Percentiles rank a stretch among this genome's conserved stretches.
These are phyloP conservation scores for Octopus sinensis DNA, from an alignment of 1,140 invertebrate genomes.

Conservation along the genomic window DNA sequence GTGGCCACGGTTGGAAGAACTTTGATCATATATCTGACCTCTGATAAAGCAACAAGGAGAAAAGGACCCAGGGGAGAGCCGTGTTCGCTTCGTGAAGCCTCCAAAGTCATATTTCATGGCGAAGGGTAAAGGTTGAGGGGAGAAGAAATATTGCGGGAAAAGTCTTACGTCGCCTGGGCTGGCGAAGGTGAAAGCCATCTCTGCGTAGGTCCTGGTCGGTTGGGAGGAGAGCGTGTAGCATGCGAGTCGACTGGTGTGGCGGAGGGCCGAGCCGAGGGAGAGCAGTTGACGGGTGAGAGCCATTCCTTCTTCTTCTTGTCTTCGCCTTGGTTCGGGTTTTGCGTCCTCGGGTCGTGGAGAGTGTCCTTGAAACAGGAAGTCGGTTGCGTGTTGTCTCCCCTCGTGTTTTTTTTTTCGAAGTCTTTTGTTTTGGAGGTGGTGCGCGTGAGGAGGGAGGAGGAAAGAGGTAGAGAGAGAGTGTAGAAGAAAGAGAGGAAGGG, in stretches of 20 bases:
- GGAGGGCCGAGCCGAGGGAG: conserved; percentile 24
- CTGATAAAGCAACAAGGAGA: too few relatives aligned
- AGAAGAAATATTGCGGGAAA: too few relatives aligned
- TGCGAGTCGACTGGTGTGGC: conserved; percentile 32
- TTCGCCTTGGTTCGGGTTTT: neutral
- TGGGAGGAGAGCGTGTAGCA: conserved; percentile 12
- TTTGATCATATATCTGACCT: too few relatives aligned
- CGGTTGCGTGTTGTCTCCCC: neutral
- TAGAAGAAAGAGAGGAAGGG: too few relatives aligned
- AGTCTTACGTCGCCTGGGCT: conserved; percentile 43
- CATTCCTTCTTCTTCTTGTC: conserved; percentile 21
- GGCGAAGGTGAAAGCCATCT: conserved; percentile 46
- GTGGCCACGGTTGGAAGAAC: too few relatives aligned
- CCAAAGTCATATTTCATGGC: too few relatives aligned
- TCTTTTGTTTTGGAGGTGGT: too few relatives aligned
- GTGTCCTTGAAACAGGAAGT: neutral
- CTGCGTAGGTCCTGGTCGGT: conserved; percentile 30
- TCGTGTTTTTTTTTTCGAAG: neutral
- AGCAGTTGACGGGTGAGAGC: conserved; percentile 34
- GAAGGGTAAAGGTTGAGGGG: too few relatives aligned
- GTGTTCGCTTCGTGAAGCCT: too few relatives aligned
- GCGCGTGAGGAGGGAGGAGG: too few relatives aligned
- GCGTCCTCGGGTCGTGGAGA: neutral
- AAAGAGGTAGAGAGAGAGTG: too few relatives aligned
- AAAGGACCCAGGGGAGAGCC: too few relatives aligned